Percentiles rank a stretch among this genome's conserved stretches.
Conservation (phyloP, 2,888 invertebrate species). For the Noctua janthina region DNA sequence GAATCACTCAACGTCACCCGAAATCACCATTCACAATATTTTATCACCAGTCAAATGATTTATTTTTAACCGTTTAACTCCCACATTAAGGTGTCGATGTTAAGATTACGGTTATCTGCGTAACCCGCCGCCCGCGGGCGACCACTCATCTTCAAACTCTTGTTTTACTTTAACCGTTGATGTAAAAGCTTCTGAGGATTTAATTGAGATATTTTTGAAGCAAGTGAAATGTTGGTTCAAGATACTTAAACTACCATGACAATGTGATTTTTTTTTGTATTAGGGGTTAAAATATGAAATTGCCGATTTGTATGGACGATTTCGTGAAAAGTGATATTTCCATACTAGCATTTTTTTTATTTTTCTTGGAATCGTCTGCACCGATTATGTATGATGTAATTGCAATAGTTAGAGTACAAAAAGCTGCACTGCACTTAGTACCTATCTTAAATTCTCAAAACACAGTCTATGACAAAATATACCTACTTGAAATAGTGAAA, state of each 20-base stretch:
- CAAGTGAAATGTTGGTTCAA: not conserved
- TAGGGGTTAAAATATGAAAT: too few relatives aligned
- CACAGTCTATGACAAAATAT: too few relatives aligned
- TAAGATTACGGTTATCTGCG: constrained; percentile 82
- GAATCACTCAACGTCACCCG: not conserved
- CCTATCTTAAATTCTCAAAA: too few relatives aligned
- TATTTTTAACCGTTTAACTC: constrained; percentile 49
- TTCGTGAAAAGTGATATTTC: too few relatives aligned
- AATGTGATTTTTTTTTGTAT: not conserved
- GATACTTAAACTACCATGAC: not conserved
- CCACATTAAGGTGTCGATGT: constrained; percentile 75
- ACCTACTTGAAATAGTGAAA: too few relatives aligned
- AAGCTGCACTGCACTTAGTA: too few relatives aligned
- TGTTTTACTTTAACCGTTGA: constrained; percentile 32
- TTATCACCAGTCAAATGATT: constrained; percentile 44
- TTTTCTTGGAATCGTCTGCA: too few relatives aligned
- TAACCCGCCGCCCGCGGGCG: constrained; percentile 82
- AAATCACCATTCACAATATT: constrained; percentile 17
- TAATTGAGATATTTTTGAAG: constrained; percentile 28
- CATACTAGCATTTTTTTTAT: too few relatives aligned
- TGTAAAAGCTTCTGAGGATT: not conserved
- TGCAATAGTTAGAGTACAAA: too few relatives aligned
- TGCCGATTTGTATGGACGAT: too few relatives aligned
- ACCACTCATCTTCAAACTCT: constrained; percentile 71
- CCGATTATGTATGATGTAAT: too few relatives aligned